Evolutionary conservation across 2,113 vertebrate species (phyloP).

Genomic region (Thamnophis sirtalis): DNA sequence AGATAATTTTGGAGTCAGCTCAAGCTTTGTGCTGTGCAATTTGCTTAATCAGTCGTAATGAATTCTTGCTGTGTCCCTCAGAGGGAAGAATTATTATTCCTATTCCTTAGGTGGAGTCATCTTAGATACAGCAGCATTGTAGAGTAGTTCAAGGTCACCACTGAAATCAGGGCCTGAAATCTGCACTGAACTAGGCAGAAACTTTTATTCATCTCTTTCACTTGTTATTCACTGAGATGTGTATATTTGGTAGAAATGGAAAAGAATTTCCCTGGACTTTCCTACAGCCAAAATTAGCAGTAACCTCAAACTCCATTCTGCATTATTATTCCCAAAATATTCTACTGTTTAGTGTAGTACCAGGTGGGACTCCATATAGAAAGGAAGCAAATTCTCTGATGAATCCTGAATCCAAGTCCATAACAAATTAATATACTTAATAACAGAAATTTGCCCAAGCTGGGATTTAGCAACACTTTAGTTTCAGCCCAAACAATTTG

Average conservation of each 20-base stretch:
- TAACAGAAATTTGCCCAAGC: not conserved
- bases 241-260: not conserved
- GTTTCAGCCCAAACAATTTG: not conserved
- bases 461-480: not conserved
- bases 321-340: not conserved
- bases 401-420: not conserved
- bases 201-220: not conserved
- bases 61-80: not conserved
- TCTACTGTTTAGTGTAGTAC: not conserved
- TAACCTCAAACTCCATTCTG: not conserved
- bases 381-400: not conserved
- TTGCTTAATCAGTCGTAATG: conserved; percentile 15
- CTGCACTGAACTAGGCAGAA: not conserved
- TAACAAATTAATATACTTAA: not conserved
- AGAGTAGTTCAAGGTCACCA: not conserved
- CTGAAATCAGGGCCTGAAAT: not conserved
- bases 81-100: conserved; percentile 1
- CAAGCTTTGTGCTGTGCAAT: not conserved
- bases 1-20: conserved; percentile 9
- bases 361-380: not conserved
- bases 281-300: not conserved
- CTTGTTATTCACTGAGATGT: not conserved
- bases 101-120: not conserved
- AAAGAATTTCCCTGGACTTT: not conserved
- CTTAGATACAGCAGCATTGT: not conserved